Base-by-base conservation (phyloP, 2,113 vertebrate species). In the Cacatua alba region DNA sequence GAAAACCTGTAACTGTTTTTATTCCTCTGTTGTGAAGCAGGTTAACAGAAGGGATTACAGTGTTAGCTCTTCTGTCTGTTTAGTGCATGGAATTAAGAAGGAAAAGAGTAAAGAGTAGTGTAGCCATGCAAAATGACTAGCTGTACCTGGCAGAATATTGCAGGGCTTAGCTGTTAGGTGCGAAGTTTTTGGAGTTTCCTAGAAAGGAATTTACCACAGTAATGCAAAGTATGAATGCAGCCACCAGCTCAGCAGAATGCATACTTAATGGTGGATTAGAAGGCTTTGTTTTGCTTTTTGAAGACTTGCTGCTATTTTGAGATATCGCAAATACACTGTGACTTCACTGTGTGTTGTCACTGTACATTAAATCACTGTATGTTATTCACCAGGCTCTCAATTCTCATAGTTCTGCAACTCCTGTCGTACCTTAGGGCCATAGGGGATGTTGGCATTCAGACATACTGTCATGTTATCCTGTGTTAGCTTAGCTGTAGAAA, bases 201-300 rank as follows among this genome's bases (percentile, higher is more conserved):
- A 57, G 88, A 72, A 86, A 6, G 41, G 72, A 94, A 85, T 96
- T 96, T 81, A 62, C 62, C 82, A 70, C 48, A 92, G 52, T 82
- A 84, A 93, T 85, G 35, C 74, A 52, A 91, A 93, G 53, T 82
- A 89, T 4, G 18, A 82, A 33, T 69, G 28, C 44, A 65, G 19
- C 55, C 43, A 67, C 63, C 37, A 86, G 35, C 69, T 90, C 76
- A 84, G 65, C 62, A 84, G 80, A 79, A 37, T 78, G 53, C 37
- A 10, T 57, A 13, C 48, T 81, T 79, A 81, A 26, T 60, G 15
- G 17, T 71, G 37, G 39, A 52, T 94, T 88, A 29, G 35, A 69
- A 55, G 25, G 11, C 37, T 74, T 92, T 92, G 68, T 76, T 96
- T 80, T 60, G 17, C 57, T 64, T 33, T 96, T 84, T 78, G 41